Base-by-base conservation (phyloP, 2,797 vertebrate species). In the Chromobotia macracanthus region DNA sequence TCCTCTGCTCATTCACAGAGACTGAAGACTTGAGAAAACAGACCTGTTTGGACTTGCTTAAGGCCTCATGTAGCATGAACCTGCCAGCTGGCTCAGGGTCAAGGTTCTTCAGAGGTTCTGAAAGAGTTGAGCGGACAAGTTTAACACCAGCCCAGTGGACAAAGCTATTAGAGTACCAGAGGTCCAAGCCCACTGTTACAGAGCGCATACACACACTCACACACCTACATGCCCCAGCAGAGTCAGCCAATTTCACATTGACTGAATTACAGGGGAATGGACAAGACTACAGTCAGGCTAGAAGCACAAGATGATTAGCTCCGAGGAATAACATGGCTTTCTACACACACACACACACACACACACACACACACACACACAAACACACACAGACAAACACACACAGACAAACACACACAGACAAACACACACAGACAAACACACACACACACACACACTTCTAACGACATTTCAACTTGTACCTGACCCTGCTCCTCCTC, bases 271-370 rank as follows among this genome's bases (percentile, higher is more conserved):
- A 50, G 19, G 72, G 44, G 66, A 72, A 80, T 72, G 41, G 44
- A 72, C 67, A 80, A 1, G 51, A 16, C 72, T 72, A 25, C 67
- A 63, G 67, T 79, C 77, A 75, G 76, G 38, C 56, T 79, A 23
- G 51, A 80, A 64, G 72, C 63, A 75, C 56, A 35, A 84, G 69
- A 80, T 80, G 77, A 82, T 84, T 84, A 84, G 68, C 80, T 82
- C 74, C 75, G 63, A 75, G 44, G 58, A 67, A 80, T 86, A 82
- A 80, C 76, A 83, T 41, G 69, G 61, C 75, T 80, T 75, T 65
- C 79, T 58, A 68, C 64, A 72, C 35, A 3, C 74, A 44, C 67
- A 46, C 58, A 48, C 41, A 41, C 65, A 68, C 64, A 72, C 35
- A 3, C 74, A 44, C 67, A 46, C 58, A 48, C 41, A n/a, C n/a